Evolutionary conservation across 2,888 invertebrate species (phyloP), one percentile per base, ranked within the genome.

Genomic region (Andrena praecox): DNA sequence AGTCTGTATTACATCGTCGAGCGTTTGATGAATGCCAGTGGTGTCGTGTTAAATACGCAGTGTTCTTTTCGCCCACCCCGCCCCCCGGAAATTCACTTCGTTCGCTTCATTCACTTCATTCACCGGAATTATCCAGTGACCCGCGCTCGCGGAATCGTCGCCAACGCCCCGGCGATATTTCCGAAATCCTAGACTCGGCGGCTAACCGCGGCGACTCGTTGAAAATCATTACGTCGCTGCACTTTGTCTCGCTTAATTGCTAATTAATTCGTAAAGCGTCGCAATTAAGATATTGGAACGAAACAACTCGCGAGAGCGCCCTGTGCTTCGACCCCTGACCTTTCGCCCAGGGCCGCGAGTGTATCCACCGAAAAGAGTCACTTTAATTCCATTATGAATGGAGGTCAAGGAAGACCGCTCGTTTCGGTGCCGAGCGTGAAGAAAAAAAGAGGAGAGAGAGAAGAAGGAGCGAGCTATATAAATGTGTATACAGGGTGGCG

Each of bases 371-470:
- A 77, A 72, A 67, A n/a, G 64, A 82, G 78, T 50, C 54, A 54
- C 29, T 67, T 78, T 73, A 79, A 85, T 85, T 72, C 74, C 69
- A 62, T 81, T 74, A 77, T 59, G 59, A 74, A 85, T 74, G 70
- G 80, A 77, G 84, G 85, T 83, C 77, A 80, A 84, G 84, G 72
- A 71, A 84, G 68, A 72, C 56, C 56, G 56, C 42, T 70, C 54
- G 78, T 70, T 74, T 67, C 56, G 75, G 63, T 12, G 70, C 24
- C 42, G 68, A 74, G 71, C 67, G 59, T 50, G 59, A 10, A 67
- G 72, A n/a, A 76, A 66, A 70, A 52, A 60, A 31, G 31, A 27
- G n/a, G n/a, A 67, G 29, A 29, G 16, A 4, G n/a, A 56, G 7
- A 12, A 10, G 2, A 16, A 7, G 31, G 48, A 2, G 48, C 0